These are phyloP conservation scores for Falco cherrug DNA, from an alignment of 2,797 vertebrate genomes.

Conservation along the genomic window DNA sequence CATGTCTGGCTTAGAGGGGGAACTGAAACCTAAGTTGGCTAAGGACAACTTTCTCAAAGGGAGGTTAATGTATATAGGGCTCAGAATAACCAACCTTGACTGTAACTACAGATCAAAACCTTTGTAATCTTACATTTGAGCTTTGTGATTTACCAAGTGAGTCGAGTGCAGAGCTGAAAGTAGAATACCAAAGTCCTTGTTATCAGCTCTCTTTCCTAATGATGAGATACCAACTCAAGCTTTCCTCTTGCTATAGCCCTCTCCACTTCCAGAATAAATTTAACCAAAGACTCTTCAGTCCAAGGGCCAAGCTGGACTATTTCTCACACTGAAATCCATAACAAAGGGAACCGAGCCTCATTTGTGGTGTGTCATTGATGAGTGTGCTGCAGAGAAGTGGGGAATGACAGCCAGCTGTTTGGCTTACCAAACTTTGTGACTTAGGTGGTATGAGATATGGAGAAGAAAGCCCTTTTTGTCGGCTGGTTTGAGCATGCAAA, in stretches of 20 bases:
- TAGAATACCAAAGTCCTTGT: background rate
- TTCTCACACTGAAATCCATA: background rate
- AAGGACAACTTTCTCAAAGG: background rate
- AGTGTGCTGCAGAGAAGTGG: background rate
- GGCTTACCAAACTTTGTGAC: background rate
- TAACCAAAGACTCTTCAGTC: background rate
- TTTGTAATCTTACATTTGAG: background rate
- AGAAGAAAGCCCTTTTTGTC: background rate
- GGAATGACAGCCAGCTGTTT: background rate
- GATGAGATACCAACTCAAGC: fast-evolving
- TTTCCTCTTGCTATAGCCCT: background rate
- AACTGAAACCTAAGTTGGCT: background rate
- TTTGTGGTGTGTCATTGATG: fast-evolving
- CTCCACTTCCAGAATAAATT: background rate
- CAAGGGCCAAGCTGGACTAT: background rate
- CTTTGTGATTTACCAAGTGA: background rate
- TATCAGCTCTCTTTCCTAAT: background rate
- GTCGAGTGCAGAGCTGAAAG: background rate
- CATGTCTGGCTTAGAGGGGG: background rate
- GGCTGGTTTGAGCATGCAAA: background rate
- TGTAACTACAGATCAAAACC: background rate
- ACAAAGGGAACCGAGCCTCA: background rate
- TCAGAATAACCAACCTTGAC: background rate
- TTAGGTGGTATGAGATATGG: background rate
- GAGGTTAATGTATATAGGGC: background rate